These are phyloP conservation scores for Clarias macrocephalus DNA, from an alignment of 2,113 vertebrate genomes.

Conservation along the genomic window DNA sequence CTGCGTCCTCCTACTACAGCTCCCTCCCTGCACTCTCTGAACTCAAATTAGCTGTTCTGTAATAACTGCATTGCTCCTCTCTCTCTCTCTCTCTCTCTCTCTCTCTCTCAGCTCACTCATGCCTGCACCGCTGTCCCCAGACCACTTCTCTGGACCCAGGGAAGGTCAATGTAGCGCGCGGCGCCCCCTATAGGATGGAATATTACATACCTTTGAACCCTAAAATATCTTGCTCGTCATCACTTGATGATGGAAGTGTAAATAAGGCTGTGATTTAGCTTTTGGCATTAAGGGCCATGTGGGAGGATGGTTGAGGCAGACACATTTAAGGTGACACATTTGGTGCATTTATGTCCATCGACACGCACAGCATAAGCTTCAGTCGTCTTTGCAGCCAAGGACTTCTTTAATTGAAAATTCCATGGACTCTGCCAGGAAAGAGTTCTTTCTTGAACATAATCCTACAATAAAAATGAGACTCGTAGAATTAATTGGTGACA, in stretches of 20 bases:
- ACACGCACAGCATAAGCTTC: background rate
- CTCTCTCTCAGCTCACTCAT: slow-evolving; percentile 18
- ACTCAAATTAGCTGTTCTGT: background rate
- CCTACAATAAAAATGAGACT: background rate
- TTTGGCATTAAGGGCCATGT: slow-evolving; percentile 15
- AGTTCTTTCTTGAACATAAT: background rate
- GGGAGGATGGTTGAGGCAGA: slow-evolving; percentile 12
- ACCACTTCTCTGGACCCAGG: background rate
- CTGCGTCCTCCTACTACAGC: background rate
- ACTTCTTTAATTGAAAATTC: background rate
- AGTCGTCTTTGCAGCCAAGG: background rate
- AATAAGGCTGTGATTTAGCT: slow-evolving; percentile 33
- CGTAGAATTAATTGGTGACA: background rate
- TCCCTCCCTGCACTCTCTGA: slow-evolving; percentile 16
- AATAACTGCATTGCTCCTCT: background rate
- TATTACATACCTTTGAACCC: background rate
- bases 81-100: slow-evolving; percentile 18
- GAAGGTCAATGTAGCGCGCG: background rate
- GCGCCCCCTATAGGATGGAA: background rate
- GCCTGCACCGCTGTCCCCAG: background rate
- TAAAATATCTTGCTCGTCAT: slow-evolving; percentile 13
- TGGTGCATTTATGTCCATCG: slow-evolving; percentile 4
- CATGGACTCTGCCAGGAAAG: background rate
- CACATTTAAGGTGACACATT: slow-evolving; percentile 10
- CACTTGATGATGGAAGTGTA: slow-evolving; percentile 23